A percentile compares a stretch with the other conserved stretches of the same genome.
These are phyloP conservation scores for Gorsachius goisagi DNA, from an alignment of 2,113 vertebrate species.

Conservation along the genomic window DNA sequence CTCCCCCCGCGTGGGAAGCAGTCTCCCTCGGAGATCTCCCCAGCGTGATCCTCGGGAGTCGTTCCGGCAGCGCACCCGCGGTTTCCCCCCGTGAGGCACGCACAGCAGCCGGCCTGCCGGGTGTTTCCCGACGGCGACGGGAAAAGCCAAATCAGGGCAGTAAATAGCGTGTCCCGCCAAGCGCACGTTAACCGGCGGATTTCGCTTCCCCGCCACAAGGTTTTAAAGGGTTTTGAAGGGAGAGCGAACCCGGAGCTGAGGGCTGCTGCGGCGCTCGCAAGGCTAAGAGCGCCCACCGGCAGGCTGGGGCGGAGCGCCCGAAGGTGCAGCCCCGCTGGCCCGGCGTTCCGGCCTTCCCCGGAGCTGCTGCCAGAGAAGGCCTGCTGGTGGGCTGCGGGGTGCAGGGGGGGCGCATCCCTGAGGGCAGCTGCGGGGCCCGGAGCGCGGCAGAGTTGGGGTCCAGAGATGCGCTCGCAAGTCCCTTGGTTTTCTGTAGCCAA, in stretches of 20 bases:
- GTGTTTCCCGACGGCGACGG: fast-evolving
- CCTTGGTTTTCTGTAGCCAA: background rate
- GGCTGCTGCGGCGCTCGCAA: background rate
- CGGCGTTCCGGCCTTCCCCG: background rate
- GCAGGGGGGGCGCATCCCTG: background rate
- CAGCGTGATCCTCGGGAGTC: background rate
- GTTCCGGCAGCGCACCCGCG: background rate
- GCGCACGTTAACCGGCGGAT: background rate
- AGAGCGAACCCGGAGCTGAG: background rate
- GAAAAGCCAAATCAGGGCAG: background rate
- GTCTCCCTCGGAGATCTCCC: background rate
- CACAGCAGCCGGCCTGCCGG: background rate
- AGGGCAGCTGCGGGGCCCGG: background rate
- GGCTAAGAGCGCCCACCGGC: fast-evolving
- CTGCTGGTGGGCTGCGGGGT: background rate
- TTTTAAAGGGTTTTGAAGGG: background rate
- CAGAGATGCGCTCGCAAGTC: background rate
- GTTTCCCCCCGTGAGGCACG: fast-evolving
- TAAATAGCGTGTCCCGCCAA: background rate
- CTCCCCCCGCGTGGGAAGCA: fast-evolving
- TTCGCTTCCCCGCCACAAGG: background rate
- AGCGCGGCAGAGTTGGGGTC: background rate
- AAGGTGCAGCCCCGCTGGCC: background rate
- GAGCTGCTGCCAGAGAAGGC: background rate
- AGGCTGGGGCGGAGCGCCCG: fast-evolving